Evolutionary conservation across 2,888 invertebrate genomes (phyloP), one percentile per base, ranked within the genome.

Genomic region (Muscina levida): DNA sequence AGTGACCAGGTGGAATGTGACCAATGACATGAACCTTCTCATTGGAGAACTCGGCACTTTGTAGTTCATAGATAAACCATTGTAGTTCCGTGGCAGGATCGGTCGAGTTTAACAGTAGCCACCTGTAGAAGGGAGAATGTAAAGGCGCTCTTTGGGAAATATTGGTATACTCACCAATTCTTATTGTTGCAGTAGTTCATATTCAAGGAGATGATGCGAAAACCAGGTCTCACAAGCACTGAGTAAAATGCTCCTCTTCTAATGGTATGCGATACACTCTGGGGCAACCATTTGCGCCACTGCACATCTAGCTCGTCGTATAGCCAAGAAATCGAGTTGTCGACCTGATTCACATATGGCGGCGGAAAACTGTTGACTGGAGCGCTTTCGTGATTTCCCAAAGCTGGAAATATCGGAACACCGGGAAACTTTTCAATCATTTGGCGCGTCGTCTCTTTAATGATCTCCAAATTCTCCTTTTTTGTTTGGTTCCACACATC

Each of bases 1-100:
- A 94, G 87, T 96, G 96, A 2, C 98, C 98, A 0, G 98, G 98
- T 0, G 98, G 98, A 85, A 98, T 98, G 88, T 99, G 99, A 0
- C 97, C 98, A 71, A 99, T 95, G n/a, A 99, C 95, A 87, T 98
- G 98, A 11, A 98, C 98, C 90, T 98, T 97, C 90, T 98, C 97
- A 13, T 95, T 96, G 84, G 95, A 96, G 88, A 97, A 95, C 90
- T 98, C 98, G 0, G 98, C 97, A 11, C 96, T 95, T 88, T 98
- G 97, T 11, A 99, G 91, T 88, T 98, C 97, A 85, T 96, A 95
- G 81, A 98, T 96, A 72, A 99, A 93, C 98, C 98, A 99, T 85
- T 97, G 96, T 19, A 99, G 91, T 88, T 98, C 97, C 0, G 96
- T 97, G 0, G 97, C 97, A 0, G 98, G 98, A 91, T 99, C 98